Evolutionary conservation across 2,888 invertebrate genomes (phyloP).

Genomic region (Xanthia togata): DNA sequence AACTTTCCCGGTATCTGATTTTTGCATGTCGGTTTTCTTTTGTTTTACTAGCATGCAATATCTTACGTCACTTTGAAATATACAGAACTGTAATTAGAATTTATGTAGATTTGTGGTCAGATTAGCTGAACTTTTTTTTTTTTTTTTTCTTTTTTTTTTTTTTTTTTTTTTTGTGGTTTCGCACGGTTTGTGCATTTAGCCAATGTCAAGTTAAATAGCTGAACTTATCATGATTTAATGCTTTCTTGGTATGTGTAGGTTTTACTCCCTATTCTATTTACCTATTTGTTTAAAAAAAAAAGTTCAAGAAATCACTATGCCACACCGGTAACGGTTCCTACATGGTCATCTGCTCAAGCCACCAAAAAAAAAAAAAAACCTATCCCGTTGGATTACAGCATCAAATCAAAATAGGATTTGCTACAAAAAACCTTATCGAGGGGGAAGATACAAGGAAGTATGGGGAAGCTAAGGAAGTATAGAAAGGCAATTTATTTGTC

Average conservation of each 20-base stretch:
- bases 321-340: slow-evolving; percentile 41
- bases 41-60: background rate
- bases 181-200: too few relatives aligned
- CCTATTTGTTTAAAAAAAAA: background rate
- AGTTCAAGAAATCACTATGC: background rate
- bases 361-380: slow-evolving; percentile 39
- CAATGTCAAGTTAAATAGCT: too few relatives aligned
- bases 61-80: background rate
- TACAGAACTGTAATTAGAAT: too few relatives aligned
- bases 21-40: background rate
- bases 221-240: background rate
- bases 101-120: background rate
- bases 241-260: background rate
- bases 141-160: too few relatives aligned
- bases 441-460: slow-evolving; percentile 54
- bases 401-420: slow-evolving; percentile 58
- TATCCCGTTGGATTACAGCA: slow-evolving; percentile 52
- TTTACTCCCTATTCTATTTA: background rate
- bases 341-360: slow-evolving; percentile 53
- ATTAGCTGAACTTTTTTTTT: too few relatives aligned
- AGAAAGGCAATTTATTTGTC: slow-evolving; percentile 53
- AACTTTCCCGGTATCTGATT: slow-evolving; percentile 3
- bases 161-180: too few relatives aligned
- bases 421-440: slow-evolving; percentile 53
- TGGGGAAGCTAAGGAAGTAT: slow-evolving; percentile 37